phyloP scores from a whole-genome alignment of 2,113 vertebrate species.

The Rhineura floridana region DNA sequence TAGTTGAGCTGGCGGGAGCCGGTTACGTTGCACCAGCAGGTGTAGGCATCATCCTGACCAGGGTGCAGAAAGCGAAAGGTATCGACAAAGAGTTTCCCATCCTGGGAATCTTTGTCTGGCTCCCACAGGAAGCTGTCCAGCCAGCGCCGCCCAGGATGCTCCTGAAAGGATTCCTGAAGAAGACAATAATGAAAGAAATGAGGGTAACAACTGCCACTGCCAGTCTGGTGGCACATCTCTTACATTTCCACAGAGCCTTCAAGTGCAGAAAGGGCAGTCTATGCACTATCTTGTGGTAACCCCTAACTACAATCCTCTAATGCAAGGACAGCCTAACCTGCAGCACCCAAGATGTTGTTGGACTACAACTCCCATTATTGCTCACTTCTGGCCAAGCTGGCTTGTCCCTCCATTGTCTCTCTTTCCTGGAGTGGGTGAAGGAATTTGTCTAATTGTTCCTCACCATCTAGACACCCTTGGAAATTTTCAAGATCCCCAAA shows the following conservation, averaged over 20 bases:
- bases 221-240: not conserved
- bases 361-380: too few species aligned
- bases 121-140: conserved; percentile 71
- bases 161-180: conserved; percentile 78
- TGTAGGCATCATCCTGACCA: conserved; percentile 81
- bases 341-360: too few species aligned
- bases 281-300: not conserved
- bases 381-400: not conserved
- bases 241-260: not conserved
- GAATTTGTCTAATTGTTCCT: not conserved
- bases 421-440: not conserved
- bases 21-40: conserved; percentile 85
- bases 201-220: too few species aligned
- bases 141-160: conserved; percentile 87
- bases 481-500: not conserved
- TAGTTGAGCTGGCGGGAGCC: conserved; percentile 89
- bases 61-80: conserved; percentile 87
- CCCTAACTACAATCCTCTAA: too few species aligned
- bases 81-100: conserved; percentile 80
- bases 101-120: conserved; percentile 7
- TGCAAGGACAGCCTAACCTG: too few species aligned
- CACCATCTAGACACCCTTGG: not conserved
- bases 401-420: too few species aligned
- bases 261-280: not conserved
- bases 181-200: not conserved